Evolutionary conservation across 2,888 invertebrate species (phyloP).

Genomic region (Idaea dimidiata): DNA sequence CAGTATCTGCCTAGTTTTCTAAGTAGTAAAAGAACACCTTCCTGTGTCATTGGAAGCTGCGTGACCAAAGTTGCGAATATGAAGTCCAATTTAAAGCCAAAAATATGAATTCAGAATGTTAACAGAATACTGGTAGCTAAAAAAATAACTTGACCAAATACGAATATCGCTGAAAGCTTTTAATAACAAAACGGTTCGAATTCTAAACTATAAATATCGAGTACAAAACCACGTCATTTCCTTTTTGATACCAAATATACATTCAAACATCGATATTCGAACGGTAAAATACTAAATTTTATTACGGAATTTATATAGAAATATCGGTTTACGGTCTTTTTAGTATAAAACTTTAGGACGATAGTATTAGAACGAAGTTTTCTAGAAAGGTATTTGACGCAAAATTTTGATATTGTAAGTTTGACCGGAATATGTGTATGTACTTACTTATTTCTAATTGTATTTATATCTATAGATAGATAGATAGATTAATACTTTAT

Average conservation of each 20-base stretch:
- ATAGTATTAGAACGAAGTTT: no score
- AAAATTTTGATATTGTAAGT: no score
- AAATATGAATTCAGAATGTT: not conserved
- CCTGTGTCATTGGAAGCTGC: no score
- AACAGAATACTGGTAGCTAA: not conserved
- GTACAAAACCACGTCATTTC: slow-evolving; percentile 31
- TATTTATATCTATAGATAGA: no score
- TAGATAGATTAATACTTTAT: no score
- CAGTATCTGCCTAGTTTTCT: no score
- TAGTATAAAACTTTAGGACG: not conserved
- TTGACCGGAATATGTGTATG: no score
- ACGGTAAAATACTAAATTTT: slow-evolving; percentile 32
- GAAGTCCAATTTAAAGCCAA: not conserved
- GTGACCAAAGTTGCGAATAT: no score
- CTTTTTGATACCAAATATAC: slow-evolving; percentile 12
- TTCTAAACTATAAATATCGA: slow-evolving; percentile 3
- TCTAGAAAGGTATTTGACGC: no score
- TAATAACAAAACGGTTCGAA: not conserved
- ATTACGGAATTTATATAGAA: not conserved
- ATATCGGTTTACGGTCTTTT: not conserved
- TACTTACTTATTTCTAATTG: no score
- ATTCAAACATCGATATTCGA: not conserved
- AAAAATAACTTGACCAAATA: not conserved
- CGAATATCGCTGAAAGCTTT: not conserved
- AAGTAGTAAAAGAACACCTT: no score